phyloP scores from a whole-genome alignment of 2,113 vertebrate genomes.

The Myanophis thanlyinensis region DNA sequence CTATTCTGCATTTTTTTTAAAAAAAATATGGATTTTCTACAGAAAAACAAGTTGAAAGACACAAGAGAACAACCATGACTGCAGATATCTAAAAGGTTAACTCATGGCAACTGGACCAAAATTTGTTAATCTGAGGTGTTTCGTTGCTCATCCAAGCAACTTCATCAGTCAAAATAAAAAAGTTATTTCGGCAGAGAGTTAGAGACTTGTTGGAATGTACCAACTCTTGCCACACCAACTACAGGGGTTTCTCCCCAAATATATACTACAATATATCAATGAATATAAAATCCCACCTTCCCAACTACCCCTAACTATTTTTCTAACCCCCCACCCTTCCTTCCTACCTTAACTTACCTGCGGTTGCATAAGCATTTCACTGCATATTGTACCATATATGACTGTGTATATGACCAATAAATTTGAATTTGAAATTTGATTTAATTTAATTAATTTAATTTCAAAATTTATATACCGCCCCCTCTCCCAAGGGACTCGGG shows the following conservation, averaged over 20 bases:
- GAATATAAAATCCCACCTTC: too few species aligned
- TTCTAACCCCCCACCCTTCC: too few species aligned
- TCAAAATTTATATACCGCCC: too few species aligned
- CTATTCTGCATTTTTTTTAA: neutral
- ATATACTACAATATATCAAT: neutral
- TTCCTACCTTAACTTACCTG: too few species aligned
- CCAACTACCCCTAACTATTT: too few species aligned
- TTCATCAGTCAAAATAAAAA: neutral
- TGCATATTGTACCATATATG: too few species aligned
- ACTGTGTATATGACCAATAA: too few species aligned
- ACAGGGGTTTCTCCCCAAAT: neutral
- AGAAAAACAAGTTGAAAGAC: neutral
- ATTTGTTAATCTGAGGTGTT: neutral
- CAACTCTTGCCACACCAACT: neutral
- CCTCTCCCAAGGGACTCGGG: too few species aligned
- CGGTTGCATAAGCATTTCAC: too few species aligned
- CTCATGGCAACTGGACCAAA: neutral
- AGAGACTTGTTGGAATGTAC: neutral
- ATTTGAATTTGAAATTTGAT: too few species aligned
- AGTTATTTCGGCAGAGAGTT: neutral
- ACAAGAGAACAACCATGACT: neutral
- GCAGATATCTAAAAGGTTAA: neutral
- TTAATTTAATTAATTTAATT: too few species aligned
- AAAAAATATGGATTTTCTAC: neutral
- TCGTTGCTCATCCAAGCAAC: neutral